Evolutionary conservation across 2,888 invertebrate species (phyloP), one percentile per base, ranked within the genome.

Genomic region (Psylliodes chrysocephalus): DNA sequence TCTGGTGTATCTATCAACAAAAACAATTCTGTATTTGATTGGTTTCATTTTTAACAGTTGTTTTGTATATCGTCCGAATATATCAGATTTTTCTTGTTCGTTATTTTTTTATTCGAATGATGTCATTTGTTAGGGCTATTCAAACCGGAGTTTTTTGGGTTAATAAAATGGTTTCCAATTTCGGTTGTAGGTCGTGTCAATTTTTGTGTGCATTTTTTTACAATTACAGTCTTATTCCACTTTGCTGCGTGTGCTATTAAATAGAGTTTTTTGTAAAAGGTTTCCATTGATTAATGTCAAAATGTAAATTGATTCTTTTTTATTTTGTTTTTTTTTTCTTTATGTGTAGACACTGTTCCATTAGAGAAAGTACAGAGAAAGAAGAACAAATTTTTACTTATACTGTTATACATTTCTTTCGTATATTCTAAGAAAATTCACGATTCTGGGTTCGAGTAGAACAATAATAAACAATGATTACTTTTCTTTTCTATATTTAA

Each of bases 1-100:
- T 63, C 52, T 30, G 52, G 57, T 52, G 28, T 35, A 51, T 56
- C 52, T 52, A 57, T 51, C 63, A 52, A 55, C 52, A 40, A 57
- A 63, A 56, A 52, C 57, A 57, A 63, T 57, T 57, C 44, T n/a
- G 38, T 35, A 51, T 57, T 63, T 63, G 57, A 63, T 63, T 63
- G 63, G 52, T 33, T 63, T 46, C 52, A 52, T 52, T 63, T 44
- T 35, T 44, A 52, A 44, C 54, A 57, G 59, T 63, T 53, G 60
- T 52, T 52, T 62, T 49, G 55, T 46, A 55, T 55, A 62, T 62
- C 62, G 40, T 42, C n/a, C 30, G 55, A 42, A 59, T 52, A 52
- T 59, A 59, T 59, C 38, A 12, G 40, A 59, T 15, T 49, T 59
- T 25, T 49, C 47, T 12, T 38, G 46, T 57, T 57, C 46, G 38